Conservation (phyloP, 2,113 vertebrate species). For the Oophaga pumilio region DNA sequence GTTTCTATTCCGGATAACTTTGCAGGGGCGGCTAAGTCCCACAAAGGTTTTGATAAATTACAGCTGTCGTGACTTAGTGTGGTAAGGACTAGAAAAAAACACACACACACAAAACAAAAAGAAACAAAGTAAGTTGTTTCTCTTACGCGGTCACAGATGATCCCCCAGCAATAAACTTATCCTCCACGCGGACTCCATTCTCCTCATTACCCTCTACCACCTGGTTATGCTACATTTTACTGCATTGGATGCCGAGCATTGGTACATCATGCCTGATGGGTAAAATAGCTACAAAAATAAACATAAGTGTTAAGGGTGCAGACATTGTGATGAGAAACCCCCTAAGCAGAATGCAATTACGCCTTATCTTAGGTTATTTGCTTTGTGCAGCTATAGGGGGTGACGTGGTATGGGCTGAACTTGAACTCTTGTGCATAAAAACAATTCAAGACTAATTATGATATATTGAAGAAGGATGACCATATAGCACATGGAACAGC, state of each 20-base stretch:
- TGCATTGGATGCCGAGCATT: not conserved
- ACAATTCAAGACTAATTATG: no score
- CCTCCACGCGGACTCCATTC: not conserved
- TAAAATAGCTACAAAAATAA: not conserved
- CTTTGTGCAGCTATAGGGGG: not conserved
- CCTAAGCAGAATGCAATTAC: not conserved
- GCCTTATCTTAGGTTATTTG: not conserved
- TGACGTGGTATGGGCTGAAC: not conserved
- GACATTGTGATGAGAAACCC: not conserved
- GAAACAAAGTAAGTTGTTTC: constrained; percentile 32
- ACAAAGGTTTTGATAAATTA: constrained; percentile 41
- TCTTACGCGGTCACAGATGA: not conserved
- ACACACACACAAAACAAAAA: constrained; percentile 17
- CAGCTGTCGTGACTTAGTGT: constrained; percentile 40
- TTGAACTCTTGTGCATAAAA: not conserved
- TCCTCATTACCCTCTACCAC: not conserved
- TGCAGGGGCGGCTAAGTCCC: constrained; percentile 16
- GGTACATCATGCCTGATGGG: not conserved
- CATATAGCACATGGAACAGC: no score
- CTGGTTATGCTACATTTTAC: not conserved
- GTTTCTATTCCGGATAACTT: not conserved
- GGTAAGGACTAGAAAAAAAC: constrained; percentile 15
- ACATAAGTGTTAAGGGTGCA: not conserved
- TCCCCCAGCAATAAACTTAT: constrained; percentile 36
- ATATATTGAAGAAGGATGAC: no score